Conservation (phyloP, 2,797 vertebrate species). For the Remorina albescens region DNA sequence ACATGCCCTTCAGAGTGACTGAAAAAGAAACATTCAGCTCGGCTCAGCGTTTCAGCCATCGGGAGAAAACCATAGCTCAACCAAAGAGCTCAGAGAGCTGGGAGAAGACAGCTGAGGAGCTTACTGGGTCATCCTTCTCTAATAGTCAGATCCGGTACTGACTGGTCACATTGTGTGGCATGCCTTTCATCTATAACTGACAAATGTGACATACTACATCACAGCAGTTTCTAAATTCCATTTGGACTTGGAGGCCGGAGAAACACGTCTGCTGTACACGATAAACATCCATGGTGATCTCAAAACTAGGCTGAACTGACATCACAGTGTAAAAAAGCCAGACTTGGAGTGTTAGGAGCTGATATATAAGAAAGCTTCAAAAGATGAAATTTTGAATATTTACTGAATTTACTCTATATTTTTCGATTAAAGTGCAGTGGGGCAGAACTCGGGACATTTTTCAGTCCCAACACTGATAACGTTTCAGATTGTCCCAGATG, state of each 20-base stretch:
- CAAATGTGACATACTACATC: constrained; percentile 18
- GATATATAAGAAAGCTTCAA: background rate
- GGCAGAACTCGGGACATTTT: background rate
- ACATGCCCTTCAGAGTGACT: constrained; percentile 44
- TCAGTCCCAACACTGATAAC: background rate
- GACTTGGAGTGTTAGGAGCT: background rate
- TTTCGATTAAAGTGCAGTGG: background rate
- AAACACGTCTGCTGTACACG: constrained; percentile 6
- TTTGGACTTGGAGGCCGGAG: background rate
- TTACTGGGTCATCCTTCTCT: constrained; percentile 19
- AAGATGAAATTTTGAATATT: background rate
- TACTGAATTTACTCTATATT: background rate
- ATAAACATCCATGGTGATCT: background rate
- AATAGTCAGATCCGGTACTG: background rate
- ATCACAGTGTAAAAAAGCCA: background rate
- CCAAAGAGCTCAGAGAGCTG: background rate
- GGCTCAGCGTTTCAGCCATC: background rate
- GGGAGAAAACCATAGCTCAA: background rate
- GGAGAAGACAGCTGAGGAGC: background rate
- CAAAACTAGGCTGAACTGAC: background rate
- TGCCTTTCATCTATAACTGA: constrained; percentile 31
- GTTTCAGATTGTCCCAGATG: background rate
- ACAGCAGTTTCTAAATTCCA: background rate
- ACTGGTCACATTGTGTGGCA: constrained; percentile 11
- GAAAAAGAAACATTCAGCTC: constrained; percentile 34